These are phyloP conservation scores for Stomatorhinus walkeri DNA, from an alignment of 2,797 vertebrate genomes.

Conservation along the genomic window DNA sequence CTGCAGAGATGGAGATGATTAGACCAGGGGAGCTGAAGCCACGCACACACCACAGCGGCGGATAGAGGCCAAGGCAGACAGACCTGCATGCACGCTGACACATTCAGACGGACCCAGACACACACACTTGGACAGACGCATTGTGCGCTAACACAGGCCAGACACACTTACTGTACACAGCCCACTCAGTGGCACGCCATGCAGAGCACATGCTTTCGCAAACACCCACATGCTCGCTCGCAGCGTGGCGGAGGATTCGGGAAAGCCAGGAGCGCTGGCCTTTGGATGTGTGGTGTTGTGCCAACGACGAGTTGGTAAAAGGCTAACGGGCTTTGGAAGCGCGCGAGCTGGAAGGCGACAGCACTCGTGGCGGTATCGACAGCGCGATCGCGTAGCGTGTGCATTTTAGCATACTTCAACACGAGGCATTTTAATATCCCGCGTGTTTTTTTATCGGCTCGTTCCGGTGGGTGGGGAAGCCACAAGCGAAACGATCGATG, in stretches of 20 bases:
- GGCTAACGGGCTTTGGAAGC: not conserved
- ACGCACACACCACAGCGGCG: not conserved
- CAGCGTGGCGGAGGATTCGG: not conserved
- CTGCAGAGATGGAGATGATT: slow-evolving; percentile 13
- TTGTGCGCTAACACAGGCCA: not conserved
- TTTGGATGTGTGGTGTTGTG: not conserved
- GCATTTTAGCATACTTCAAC: not conserved
- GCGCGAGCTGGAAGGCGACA: not conserved
- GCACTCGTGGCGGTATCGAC: not conserved
- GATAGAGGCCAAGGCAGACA: not conserved
- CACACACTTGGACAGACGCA: not conserved
- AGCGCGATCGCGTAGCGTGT: not conserved
- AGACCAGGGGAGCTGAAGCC: not conserved
- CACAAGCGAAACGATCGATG: not conserved
- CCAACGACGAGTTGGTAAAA: not conserved
- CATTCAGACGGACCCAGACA: not conserved
- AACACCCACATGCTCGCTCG: not conserved
- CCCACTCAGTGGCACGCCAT: not conserved
- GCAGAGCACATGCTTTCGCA: not conserved
- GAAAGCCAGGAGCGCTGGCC: not conserved
- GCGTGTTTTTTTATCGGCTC: not conserved
- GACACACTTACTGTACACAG: slow-evolving; percentile 1
- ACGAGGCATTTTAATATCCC: not conserved
- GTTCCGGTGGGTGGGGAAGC: not conserved
- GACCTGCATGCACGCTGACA: not conserved